phyloP scores from a whole-genome alignment of 2,888 invertebrate species.

The Drosophila putrida region DNA sequence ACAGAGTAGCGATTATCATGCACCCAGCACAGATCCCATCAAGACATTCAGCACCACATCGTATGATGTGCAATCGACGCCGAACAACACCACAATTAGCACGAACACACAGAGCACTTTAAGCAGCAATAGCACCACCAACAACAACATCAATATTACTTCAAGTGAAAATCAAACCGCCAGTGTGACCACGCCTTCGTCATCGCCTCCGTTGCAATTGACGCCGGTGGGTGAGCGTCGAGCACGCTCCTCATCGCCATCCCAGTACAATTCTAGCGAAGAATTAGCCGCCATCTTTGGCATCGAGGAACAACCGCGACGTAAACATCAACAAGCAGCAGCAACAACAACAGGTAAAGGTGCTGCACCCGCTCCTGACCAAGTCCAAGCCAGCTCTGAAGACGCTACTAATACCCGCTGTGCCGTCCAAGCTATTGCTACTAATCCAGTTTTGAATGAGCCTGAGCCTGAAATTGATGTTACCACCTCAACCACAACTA shows the following conservation, averaged over 20 bases:
- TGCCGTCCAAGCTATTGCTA: conserved; percentile 58
- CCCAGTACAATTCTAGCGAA: conserved; percentile 89
- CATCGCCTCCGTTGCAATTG: conserved; percentile 81
- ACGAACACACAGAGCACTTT: conserved; percentile 51
- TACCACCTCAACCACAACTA: conserved; percentile 33
- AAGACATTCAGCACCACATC: conserved; percentile 85
- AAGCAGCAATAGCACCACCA: conserved; percentile 65
- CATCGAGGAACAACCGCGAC: conserved; percentile 76
- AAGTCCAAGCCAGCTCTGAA: conserved; percentile 31
- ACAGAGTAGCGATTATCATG: conserved; percentile 85
- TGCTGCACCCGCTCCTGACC: conserved; percentile 54
- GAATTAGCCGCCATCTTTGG: conserved; percentile 89
- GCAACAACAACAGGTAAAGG: conserved; percentile 65
- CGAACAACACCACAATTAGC: conserved; percentile 82
- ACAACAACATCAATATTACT: conserved; percentile 29
- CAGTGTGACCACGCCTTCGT: conserved; percentile 60
- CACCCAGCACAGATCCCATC: conserved; percentile 85
- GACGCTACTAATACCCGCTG: conserved; percentile 73
- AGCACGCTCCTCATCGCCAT: conserved; percentile 83
- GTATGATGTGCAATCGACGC: conserved; percentile 84
- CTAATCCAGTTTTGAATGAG: conserved; percentile 69
- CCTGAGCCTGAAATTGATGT: conserved; percentile 55
- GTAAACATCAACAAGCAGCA: conserved; percentile 3
- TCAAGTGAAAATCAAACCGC: conserved; percentile 48
- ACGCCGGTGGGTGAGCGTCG: conserved; percentile 74